Evolutionary conservation across 1,140 invertebrate genomes (phyloP).

Genomic region (Lordiphosa clarofinis): DNA sequence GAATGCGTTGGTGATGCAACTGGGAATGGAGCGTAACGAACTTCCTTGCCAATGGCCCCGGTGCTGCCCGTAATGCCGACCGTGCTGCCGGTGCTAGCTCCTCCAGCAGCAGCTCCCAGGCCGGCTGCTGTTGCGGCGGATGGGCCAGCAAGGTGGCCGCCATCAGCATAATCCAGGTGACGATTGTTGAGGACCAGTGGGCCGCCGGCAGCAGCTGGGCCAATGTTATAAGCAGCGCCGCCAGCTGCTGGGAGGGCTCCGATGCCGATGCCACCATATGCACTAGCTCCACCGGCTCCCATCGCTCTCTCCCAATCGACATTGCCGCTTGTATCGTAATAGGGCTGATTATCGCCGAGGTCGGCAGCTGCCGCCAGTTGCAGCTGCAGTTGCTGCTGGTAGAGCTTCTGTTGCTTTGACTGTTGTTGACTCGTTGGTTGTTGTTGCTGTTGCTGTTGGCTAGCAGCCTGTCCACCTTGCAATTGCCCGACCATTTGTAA

Average conservation of each 20-base stretch:
- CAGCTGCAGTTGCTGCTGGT: slow-evolving; percentile 34
- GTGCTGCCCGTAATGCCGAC: slow-evolving; percentile 26
- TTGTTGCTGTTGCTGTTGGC: slow-evolving; percentile 75
- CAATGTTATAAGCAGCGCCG: slow-evolving; percentile 70
- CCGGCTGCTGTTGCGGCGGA: slow-evolving; percentile 56
- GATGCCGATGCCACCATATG: slow-evolving; percentile 73
- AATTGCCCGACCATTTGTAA: slow-evolving; percentile 79
- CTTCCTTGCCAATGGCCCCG: slow-evolving; percentile 80
- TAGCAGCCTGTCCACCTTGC: slow-evolving; percentile 79
- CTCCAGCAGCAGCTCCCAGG: slow-evolving; percentile 24
- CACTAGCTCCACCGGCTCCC: slow-evolving; percentile 79
- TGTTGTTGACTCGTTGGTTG: slow-evolving; percentile 49
- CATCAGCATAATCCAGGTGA: slow-evolving; percentile 75
- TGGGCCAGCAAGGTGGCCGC: slow-evolving; percentile 72
- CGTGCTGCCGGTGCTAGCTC: slow-evolving; percentile 16
- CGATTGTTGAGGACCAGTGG: slow-evolving; percentile 51
- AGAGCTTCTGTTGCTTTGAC: slow-evolving; percentile 39
- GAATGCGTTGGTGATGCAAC: slow-evolving; percentile 78
- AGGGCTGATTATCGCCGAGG: slow-evolving; percentile 78
- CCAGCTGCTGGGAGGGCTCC: slow-evolving; percentile 71
- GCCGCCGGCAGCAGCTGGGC: slow-evolving; percentile 61
- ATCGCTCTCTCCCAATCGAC: slow-evolving; percentile 79
- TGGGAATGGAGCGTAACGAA: slow-evolving; percentile 82
- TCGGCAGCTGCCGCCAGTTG: slow-evolving; percentile 62
- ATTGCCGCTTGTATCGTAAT: slow-evolving; percentile 79